A percentile compares a stretch with the other conserved stretches of the same genome.
Evolutionary conservation across 2,797 vertebrate genomes (phyloP).

Genomic region (Sebastes diaconus): DNA sequence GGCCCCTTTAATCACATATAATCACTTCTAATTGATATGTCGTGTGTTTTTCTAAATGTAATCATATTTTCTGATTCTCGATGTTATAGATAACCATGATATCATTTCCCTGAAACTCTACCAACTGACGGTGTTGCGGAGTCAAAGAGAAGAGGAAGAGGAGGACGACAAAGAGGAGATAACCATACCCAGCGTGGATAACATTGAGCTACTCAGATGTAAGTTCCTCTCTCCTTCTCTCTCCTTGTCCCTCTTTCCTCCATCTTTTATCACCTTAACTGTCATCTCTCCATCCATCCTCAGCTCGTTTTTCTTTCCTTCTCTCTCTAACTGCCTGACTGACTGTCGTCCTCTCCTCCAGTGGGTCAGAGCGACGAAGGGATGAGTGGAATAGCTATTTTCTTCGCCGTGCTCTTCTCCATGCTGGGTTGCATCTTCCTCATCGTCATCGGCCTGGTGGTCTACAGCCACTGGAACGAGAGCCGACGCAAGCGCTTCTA

Average conservation of each 20-base stretch:
- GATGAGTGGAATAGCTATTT: conserved; percentile 89
- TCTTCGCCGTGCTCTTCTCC: conserved; percentile 92
- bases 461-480: conserved; percentile 95
- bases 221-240: conserved; percentile 25
- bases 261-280: background rate
- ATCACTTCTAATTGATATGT: background rate
- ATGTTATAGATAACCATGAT: conserved; percentile 91
- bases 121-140: conserved; percentile 90
- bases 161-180: conserved; percentile 86
- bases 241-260: background rate
- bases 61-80: background rate
- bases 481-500: conserved; percentile 95
- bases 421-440: conserved; percentile 91
- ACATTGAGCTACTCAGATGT: conserved; percentile 88
- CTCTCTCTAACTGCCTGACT: background rate
- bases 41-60: background rate
- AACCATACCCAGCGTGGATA: conserved; percentile 92
- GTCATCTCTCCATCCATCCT: background rate
- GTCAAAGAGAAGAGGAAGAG: conserved; percentile 86
- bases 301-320: background rate
- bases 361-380: conserved; percentile 80
- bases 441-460: conserved; percentile 87
- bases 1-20: background rate
- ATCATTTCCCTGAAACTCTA: conserved; percentile 94
- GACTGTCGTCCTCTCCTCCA: conserved; percentile 43